These are phyloP conservation scores for Nesidiocoris tenuis DNA, from an alignment of 2,888 invertebrate genomes.

Conservation along the genomic window DNA sequence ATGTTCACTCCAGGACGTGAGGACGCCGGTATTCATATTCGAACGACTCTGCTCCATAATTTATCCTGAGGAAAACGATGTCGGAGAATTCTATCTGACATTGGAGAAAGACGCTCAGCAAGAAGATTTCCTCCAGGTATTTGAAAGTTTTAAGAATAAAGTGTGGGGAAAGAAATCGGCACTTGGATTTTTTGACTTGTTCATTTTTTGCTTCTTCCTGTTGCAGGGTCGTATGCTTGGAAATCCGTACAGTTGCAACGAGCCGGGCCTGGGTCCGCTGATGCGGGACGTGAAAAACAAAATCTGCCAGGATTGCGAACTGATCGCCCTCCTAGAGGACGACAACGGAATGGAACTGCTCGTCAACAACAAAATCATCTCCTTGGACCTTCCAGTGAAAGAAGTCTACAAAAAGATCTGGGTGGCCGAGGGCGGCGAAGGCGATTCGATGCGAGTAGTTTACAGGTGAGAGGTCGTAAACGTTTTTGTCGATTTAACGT, in stretches of 20 bases:
- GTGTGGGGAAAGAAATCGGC: too few relatives aligned
- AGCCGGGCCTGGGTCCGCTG: slow-evolving; percentile 90
- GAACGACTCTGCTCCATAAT: slow-evolving; percentile 96
- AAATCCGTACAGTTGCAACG: slow-evolving; percentile 93
- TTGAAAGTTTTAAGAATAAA: slow-evolving; percentile 17
- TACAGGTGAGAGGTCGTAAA: slow-evolving; percentile 63
- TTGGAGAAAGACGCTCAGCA: slow-evolving; percentile 98
- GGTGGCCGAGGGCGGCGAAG: slow-evolving; percentile 84
- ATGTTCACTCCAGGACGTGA: slow-evolving; percentile 84
- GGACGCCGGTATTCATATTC: slow-evolving; percentile 96
- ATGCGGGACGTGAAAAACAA: slow-evolving; percentile 99
- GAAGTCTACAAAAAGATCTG: slow-evolving; percentile 77
- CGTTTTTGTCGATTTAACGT: background rate
- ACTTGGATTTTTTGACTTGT: too few relatives aligned
- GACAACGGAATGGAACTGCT: slow-evolving; percentile 98
- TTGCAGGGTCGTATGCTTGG: slow-evolving; percentile 89
- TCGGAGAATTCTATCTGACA: slow-evolving; percentile 93
- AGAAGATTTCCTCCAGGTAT: slow-evolving; percentile 91
- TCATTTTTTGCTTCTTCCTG: background rate
- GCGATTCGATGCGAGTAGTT: slow-evolving; percentile 94
- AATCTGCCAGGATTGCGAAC: slow-evolving; percentile 95
- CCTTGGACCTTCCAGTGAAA: slow-evolving; percentile 91
- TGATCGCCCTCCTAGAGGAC: slow-evolving; percentile 95
- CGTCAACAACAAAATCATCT: slow-evolving; percentile 97
- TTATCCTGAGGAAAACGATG: slow-evolving; percentile 94